Conservation (phyloP, 2,888 invertebrate genomes). For the Sinelater perroti region DNA sequence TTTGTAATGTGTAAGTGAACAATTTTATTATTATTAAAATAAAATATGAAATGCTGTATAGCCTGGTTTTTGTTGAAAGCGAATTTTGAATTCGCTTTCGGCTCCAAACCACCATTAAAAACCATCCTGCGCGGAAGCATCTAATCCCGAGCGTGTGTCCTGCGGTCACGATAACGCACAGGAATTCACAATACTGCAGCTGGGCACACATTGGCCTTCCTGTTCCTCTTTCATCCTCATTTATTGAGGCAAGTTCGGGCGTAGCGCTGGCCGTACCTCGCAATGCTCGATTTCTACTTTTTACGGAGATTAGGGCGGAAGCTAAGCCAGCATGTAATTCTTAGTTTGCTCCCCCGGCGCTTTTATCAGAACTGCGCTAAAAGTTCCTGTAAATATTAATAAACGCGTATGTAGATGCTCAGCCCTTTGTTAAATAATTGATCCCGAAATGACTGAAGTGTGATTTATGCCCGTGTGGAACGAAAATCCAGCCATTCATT, state of each 20-base stretch:
- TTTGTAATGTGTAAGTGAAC: too few relatives aligned
- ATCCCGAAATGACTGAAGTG: background rate
- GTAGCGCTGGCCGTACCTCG: background rate
- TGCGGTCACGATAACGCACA: conserved; percentile 41
- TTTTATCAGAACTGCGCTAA: too few relatives aligned
- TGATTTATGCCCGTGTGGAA: background rate
- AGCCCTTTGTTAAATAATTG: background rate
- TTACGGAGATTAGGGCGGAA: conserved; percentile 12
- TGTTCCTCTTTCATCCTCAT: conserved; percentile 18
- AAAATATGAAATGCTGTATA: too few relatives aligned
- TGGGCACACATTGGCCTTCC: conserved; percentile 46
- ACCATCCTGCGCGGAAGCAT: conserved; percentile 20
- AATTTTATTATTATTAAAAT: too few relatives aligned
- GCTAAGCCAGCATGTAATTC: conserved; percentile 13
- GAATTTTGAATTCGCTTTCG: too few relatives aligned
- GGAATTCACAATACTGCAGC: conserved; percentile 39
- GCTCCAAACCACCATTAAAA: too few relatives aligned
- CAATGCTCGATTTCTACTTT: conserved; percentile 13
- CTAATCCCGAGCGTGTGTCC: conserved; percentile 40
- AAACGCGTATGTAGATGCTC: too few relatives aligned
- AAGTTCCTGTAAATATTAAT: too few relatives aligned
- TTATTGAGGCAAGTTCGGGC: conserved; percentile 5
- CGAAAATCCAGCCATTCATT: conserved; percentile 13
- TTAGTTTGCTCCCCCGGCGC: too few relatives aligned
- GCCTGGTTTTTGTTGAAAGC: too few relatives aligned